phyloP scores from a whole-genome alignment of 2,113 vertebrate genomes.

The Heptranchias perlo region DNA sequence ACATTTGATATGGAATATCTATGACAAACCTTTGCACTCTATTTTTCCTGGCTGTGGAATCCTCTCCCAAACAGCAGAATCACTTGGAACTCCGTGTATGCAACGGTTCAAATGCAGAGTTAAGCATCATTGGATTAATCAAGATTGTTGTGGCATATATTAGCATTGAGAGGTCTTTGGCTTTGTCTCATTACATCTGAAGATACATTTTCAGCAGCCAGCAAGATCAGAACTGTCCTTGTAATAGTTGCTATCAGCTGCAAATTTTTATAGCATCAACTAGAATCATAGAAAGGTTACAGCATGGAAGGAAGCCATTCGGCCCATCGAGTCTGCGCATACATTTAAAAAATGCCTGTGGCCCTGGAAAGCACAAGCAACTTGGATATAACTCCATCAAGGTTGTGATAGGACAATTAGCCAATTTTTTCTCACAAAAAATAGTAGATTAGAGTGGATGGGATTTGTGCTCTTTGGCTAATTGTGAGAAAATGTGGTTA shows the following conservation, averaged over 20 bases:
- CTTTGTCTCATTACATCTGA: not conserved
- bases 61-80: no score
- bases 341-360: not conserved
- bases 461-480: not conserved
- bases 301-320: no score
- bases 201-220: not conserved
- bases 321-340: no score
- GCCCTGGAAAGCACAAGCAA: not conserved
- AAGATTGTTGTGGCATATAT: not conserved
- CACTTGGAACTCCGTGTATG: not conserved
- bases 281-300: no score
- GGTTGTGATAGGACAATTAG: not conserved
- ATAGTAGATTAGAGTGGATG: not conserved
- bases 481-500: not conserved
- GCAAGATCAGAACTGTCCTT: not conserved
- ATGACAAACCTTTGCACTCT: not conserved
- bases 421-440: not conserved
- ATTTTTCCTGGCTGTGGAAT: not conserved
- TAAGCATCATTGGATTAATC: not conserved
- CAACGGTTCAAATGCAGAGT: not conserved
- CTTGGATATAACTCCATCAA: not conserved
- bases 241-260: constrained; percentile 5
- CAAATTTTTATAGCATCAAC: not conserved
- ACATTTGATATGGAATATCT: not conserved
- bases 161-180: not conserved